Percentiles rank a stretch among this genome's conserved stretches.
These are phyloP conservation scores for Melanotaenia pygmaea DNA, from an alignment of 2,797 vertebrate species.

Conservation along the genomic window DNA sequence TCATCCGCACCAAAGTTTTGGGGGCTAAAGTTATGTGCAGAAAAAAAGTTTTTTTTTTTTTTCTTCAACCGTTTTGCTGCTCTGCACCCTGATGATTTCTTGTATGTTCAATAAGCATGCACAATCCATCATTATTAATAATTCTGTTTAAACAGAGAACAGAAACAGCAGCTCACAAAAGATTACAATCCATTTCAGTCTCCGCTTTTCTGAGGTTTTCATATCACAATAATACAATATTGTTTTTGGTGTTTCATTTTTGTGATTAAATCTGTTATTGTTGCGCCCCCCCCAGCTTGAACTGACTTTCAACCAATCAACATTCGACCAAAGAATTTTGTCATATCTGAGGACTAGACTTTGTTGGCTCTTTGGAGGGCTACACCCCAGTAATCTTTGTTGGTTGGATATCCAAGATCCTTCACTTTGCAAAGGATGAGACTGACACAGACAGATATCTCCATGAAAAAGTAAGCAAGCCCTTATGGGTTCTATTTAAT, in stretches of 20 bases:
- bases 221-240: background rate
- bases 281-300: background rate
- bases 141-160: background rate
- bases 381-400: background rate
- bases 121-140: slow-evolving; percentile 2
- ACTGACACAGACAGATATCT: background rate
- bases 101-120: background rate
- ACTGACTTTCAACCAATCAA: background rate
- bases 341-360: background rate
- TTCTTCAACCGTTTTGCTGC: slow-evolving; percentile 11
- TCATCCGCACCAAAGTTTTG: slow-evolving; percentile 65
- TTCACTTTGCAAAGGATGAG: background rate
- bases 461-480: background rate
- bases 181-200: background rate
- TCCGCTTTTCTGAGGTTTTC: background rate
- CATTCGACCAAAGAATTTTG: background rate
- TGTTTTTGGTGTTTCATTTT: background rate
- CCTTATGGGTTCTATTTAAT: background rate
- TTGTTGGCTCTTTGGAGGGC: background rate
- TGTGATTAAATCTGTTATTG: background rate
- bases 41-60: slow-evolving; percentile 30
- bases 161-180: background rate
- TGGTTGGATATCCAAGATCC: background rate
- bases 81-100: background rate
- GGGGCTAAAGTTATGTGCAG: slow-evolving; percentile 40